phyloP scores from a whole-genome alignment of 2,888 invertebrate genomes.

The Lysandra coridon region DNA sequence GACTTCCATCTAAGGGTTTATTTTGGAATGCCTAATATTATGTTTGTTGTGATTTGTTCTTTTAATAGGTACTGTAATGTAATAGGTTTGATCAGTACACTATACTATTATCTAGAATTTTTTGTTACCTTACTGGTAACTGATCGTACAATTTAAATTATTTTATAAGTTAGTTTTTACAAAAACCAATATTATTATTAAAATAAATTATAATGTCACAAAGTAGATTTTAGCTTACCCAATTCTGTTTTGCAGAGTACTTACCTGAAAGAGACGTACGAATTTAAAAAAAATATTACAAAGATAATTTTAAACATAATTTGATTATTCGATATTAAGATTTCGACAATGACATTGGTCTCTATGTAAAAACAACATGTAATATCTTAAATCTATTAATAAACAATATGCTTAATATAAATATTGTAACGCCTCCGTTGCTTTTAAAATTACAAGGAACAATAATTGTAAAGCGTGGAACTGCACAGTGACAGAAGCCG shows the following conservation, averaged over 20 bases:
- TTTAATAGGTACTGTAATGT: too few relatives aligned
- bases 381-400: not conserved
- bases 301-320: too few relatives aligned
- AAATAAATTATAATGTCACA: not conserved
- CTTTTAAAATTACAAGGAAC: not conserved
- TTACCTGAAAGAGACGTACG: not conserved
- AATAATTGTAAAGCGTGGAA: not conserved
- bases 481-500: not conserved
- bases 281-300: not conserved
- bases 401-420: not conserved
- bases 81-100: too few relatives aligned
- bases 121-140: too few relatives aligned
- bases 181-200: not conserved
- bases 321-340: not conserved
- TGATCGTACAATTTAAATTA: not conserved
- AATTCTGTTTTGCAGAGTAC: not conserved
- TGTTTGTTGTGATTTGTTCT: not conserved
- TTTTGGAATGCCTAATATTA: not conserved
- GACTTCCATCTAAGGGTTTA: slow-evolving; percentile 15
- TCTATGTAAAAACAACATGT: too few relatives aligned
- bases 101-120: too few relatives aligned
- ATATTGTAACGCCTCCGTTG: not conserved
- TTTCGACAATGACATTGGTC: not conserved
- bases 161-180: too few relatives aligned
- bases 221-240: slow-evolving; percentile 14